Percentiles rank a stretch among this genome's conserved stretches.
phyloP scores from a whole-genome alignment of 2,113 vertebrate genomes.

The Cinclus mexicanus region DNA sequence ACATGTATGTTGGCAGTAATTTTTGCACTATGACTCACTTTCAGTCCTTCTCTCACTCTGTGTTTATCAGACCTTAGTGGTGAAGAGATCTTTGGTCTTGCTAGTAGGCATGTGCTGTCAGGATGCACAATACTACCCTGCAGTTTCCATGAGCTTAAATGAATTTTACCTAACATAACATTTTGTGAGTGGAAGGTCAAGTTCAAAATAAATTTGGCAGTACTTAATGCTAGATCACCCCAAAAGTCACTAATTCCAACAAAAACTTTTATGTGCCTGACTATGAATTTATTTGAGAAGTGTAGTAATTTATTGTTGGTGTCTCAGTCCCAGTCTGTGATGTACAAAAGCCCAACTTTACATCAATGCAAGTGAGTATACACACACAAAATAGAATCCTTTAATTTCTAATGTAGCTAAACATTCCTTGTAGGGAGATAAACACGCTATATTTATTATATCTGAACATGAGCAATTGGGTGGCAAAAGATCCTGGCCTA shows the following conservation, averaged over 20 bases:
- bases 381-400: neutral
- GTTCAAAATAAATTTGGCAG: neutral
- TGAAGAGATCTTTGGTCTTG: neutral
- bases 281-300: neutral
- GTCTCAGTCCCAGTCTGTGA: neutral
- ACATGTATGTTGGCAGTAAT: neutral
- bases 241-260: neutral
- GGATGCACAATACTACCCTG: neutral
- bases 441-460: fast-evolving
- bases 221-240: neutral
- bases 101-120: neutral
- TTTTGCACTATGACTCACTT: neutral
- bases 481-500: neutral
- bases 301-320: neutral
- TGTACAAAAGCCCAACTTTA: neutral
- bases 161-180: fast-evolving
- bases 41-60: neutral
- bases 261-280: neutral
- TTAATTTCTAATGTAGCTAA: neutral
- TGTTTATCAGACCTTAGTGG: neutral
- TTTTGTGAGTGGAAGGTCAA: neutral
- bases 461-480: neutral
- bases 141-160: neutral
- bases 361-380: neutral
- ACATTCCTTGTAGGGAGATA: neutral